Conservation (phyloP, 2,113 vertebrate species). For the Rhinichthys klamathensis region DNA sequence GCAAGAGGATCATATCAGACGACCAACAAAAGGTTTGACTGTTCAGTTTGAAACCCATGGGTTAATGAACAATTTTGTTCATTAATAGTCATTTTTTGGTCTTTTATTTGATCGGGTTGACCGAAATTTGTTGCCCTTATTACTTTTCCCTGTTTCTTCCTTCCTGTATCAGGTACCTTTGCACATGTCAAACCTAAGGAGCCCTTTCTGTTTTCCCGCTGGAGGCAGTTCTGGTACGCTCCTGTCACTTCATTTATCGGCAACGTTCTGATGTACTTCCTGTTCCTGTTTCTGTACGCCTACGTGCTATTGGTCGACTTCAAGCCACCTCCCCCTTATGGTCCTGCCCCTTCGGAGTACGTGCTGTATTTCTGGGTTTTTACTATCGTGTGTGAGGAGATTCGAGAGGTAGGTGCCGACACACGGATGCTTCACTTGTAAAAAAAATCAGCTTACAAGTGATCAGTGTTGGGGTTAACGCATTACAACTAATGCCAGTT, state of each 20-base stretch:
- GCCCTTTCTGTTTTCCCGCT: constrained; percentile 73
- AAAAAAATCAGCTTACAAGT: too few relatives aligned
- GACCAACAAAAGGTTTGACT: constrained; percentile 45
- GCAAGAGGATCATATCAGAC: constrained; percentile 39
- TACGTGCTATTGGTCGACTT: constrained; percentile 85
- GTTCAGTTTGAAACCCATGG: too few relatives aligned
- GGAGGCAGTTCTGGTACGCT: constrained; percentile 87
- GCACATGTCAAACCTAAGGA: constrained; percentile 11
- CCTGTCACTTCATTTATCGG: constrained; percentile 86
- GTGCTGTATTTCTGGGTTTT: constrained; percentile 89
- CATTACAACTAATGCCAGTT: too few relatives aligned
- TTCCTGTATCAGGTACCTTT: constrained; percentile 2
- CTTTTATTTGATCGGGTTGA: too few relatives aligned
- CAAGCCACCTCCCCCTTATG: constrained; percentile 60
- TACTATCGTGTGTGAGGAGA: constrained; percentile 87
- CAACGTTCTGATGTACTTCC: constrained; percentile 89
- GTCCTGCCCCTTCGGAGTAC: constrained; percentile 72
- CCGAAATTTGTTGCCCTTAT: too few relatives aligned
- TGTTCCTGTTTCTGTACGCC: constrained; percentile 87
- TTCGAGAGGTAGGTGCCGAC: constrained; percentile 75
- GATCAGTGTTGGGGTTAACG: too few relatives aligned
- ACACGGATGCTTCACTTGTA: too few relatives aligned
- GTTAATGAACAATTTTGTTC: too few relatives aligned
- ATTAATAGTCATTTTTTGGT: not conserved
- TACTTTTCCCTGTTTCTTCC: not conserved